A percentile compares a stretch with the other conserved stretches of the same genome.
These are phyloP conservation scores for Brevimyrus niger DNA, from an alignment of 2,113 vertebrate genomes.

Conservation along the genomic window DNA sequence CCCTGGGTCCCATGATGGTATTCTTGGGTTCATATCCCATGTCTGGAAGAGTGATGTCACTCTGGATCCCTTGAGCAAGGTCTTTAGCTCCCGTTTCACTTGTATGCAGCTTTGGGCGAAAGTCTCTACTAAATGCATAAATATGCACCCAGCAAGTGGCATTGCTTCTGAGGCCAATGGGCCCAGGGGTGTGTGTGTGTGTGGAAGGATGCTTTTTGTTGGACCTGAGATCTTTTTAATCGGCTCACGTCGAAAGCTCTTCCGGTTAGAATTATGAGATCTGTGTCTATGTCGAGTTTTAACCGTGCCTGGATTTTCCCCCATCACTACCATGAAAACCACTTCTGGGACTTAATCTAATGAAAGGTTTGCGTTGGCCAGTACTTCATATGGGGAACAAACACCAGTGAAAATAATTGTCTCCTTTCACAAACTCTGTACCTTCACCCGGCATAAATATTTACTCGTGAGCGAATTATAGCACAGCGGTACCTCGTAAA, in stretches of 20 bases:
- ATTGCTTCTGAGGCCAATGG: background rate
- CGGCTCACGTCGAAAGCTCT: background rate
- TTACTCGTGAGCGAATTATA: constrained; percentile 6
- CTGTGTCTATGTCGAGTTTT: background rate
- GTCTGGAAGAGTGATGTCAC: background rate
- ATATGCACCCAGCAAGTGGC: background rate
- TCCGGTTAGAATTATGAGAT: background rate
- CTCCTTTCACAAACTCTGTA: background rate
- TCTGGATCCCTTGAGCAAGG: background rate
- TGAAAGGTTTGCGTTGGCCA: background rate
- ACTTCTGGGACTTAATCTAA: background rate
- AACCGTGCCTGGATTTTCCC: background rate
- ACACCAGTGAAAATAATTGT: background rate
- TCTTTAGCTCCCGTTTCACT: background rate
- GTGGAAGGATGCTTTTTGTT: background rate
- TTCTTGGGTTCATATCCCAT: background rate
- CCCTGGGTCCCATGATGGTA: too few species aligned
- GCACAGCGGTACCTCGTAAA: background rate
- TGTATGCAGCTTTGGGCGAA: background rate
- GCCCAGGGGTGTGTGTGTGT: background rate
- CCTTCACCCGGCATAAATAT: background rate
- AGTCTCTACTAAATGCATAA: background rate
- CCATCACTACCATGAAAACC: background rate
- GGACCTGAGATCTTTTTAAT: background rate
- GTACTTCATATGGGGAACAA: background rate